Percentiles rank a stretch among this genome's conserved stretches.
Evolutionary conservation across 2,797 vertebrate species (phyloP).

Genomic region (Lates japonicus): DNA sequence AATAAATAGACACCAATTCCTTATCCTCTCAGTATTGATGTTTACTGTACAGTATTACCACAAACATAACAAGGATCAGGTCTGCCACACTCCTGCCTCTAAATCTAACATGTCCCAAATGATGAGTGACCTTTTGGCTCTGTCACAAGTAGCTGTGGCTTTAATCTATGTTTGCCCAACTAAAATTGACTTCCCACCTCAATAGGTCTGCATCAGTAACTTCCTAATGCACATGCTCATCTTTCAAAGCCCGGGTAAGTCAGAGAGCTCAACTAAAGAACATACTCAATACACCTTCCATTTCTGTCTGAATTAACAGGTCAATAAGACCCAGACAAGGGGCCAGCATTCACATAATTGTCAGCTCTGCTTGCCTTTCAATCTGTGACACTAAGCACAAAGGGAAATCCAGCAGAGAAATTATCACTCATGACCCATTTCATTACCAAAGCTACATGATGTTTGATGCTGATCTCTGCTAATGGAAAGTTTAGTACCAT

Average conservation of each 20-base stretch:
- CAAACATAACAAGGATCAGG: not conserved
- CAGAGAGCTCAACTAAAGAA: conserved; percentile 5
- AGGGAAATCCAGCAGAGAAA: conserved; percentile 15
- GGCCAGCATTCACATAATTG: conserved; percentile 28
- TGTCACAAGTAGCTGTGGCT: conserved; percentile 3
- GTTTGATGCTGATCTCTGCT: conserved; percentile 37
- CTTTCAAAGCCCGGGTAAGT: conserved; percentile 38
- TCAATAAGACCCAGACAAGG: conserved; percentile 41
- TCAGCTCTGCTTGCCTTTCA: conserved; percentile 26
- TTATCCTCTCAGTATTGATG: not conserved
- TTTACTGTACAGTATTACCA: not conserved
- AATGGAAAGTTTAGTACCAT: conserved; percentile 48
- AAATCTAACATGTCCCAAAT: not conserved
- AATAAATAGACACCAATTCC: not conserved
- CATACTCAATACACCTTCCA: conserved; percentile 24
- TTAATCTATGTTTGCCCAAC: conserved; percentile 7
- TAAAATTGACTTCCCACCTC: conserved; percentile 21
- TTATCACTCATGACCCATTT: conserved; percentile 35
- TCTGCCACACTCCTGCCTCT: not conserved
- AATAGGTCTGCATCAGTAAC: conserved; percentile 28
- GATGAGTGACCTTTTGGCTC: conserved; percentile 1
- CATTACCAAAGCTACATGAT: conserved; percentile 20
- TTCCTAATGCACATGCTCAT: conserved; percentile 29
- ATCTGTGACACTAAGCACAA: conserved; percentile 30
- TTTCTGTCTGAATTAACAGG: conserved; percentile 37